These are phyloP conservation scores for Sebastes paucispinis DNA, from an alignment of 2,797 vertebrate genomes.

Conservation along the genomic window DNA sequence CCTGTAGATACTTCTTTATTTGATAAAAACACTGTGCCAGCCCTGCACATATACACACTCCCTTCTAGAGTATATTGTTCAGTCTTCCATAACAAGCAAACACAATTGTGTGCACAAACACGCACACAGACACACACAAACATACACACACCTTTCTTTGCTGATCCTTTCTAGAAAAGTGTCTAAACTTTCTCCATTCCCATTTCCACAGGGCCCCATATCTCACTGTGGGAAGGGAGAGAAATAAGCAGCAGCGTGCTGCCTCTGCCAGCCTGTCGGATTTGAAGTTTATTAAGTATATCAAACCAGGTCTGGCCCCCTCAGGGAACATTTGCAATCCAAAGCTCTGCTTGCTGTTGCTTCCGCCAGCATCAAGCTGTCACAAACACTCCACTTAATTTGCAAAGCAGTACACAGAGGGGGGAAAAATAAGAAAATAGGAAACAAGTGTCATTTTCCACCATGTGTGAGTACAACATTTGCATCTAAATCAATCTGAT, in stretches of 20 bases:
- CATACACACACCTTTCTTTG: constrained; percentile 41
- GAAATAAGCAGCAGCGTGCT: constrained; percentile 61
- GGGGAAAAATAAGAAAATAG: constrained; percentile 65
- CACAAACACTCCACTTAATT: constrained; percentile 81
- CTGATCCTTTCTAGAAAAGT: constrained; percentile 56
- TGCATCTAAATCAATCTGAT: constrained; percentile 73
- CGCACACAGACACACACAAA: constrained; percentile 8
- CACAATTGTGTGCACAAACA: neutral
- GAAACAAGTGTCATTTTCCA: constrained; percentile 76
- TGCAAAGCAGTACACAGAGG: constrained; percentile 74
- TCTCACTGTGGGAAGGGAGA: constrained; percentile 60
- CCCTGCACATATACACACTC: neutral
- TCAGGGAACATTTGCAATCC: constrained; percentile 80
- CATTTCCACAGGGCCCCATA: constrained; percentile 63
- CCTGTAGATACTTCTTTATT: constrained; percentile 13
- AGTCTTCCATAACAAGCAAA: neutral
- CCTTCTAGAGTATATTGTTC: constrained; percentile 16
- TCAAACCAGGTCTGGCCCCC: constrained; percentile 74
- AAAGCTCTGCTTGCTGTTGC: constrained; percentile 77
- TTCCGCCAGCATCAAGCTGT: constrained; percentile 78
- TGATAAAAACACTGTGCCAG: constrained; percentile 1
- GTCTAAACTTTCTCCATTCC: constrained; percentile 64
- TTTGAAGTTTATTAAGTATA: constrained; percentile 83
- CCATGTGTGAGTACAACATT: constrained; percentile 63
- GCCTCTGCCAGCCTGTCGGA: constrained; percentile 75